phyloP scores from a whole-genome alignment of 2,888 invertebrate genomes.

The Geophilus truncorum region DNA sequence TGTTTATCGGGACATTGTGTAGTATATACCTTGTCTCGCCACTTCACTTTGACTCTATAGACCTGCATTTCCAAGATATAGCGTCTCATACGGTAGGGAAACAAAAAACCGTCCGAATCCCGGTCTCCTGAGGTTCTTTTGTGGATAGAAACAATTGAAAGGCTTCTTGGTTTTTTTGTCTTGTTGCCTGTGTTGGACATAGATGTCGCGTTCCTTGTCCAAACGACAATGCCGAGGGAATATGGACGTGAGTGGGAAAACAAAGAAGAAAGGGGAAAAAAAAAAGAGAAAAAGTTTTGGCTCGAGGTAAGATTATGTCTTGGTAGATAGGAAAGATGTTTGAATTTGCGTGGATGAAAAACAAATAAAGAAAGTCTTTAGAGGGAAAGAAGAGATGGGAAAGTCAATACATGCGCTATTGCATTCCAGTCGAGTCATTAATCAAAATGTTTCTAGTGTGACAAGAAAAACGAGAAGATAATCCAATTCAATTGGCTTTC shows the following conservation, averaged over 20 bases:
- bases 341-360: not conserved
- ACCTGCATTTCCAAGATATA: not conserved
- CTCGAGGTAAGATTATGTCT: not conserved
- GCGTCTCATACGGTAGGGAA: not conserved
- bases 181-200: not conserved
- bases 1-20: not conserved
- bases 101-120: not conserved
- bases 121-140: not conserved
- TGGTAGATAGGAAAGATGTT: not conserved
- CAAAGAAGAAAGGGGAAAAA: not conserved
- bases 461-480: not conserved
- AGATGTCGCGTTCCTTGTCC: not conserved
- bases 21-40: not conserved
- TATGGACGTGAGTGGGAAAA: not conserved
- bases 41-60: not conserved
- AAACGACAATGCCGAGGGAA: not conserved
- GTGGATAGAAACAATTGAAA: not conserved
- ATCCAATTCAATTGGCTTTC: not conserved
- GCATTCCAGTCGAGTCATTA: not conserved
- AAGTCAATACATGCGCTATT: not conserved
- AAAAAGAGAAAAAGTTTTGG: not conserved
- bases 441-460: not conserved
- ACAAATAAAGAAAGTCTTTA: not conserved
- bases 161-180: not conserved
- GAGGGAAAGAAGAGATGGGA: not conserved